phyloP scores from a whole-genome alignment of 2,888 invertebrate species.

The Pyrgus malvae region DNA sequence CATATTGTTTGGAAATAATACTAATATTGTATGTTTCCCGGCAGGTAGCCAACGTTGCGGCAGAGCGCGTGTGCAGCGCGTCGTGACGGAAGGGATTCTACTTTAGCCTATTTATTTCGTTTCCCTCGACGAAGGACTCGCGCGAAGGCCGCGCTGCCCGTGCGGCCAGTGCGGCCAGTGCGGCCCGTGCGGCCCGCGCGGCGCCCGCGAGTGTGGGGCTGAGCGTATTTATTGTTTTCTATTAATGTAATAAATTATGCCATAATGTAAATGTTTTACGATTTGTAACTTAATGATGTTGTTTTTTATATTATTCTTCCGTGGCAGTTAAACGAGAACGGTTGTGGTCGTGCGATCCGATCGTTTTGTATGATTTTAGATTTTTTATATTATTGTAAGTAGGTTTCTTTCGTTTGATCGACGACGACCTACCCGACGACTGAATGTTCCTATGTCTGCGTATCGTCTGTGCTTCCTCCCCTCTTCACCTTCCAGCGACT shows the following conservation, averaged over 20 bases:
- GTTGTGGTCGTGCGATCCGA: conserved; percentile 43
- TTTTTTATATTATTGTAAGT: conserved; percentile 54
- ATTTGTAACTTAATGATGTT: conserved; percentile 59
- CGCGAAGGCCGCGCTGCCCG: conserved; percentile 1
- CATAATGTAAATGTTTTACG: conserved; percentile 68
- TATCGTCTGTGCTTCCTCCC: conserved; percentile 52
- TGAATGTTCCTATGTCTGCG: conserved; percentile 58
- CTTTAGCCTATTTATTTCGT: not conserved
- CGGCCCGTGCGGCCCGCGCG: not conserved
- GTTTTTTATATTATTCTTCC: conserved; percentile 47
- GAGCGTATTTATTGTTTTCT: conserved; percentile 64
- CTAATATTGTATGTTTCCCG: not conserved
- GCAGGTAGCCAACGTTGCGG: not conserved
- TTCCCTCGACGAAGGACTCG: not conserved
- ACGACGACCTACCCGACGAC: conserved; percentile 55
- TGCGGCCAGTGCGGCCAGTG: conserved; percentile 10
- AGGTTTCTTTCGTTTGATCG: conserved; percentile 49
- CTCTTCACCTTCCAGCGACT: conserved; percentile 9
- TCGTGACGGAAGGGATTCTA: not conserved
- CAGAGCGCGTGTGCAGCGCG: not conserved
- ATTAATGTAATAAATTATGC: conserved; percentile 63
- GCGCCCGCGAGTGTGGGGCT: not conserved
- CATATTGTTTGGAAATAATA: not conserved
- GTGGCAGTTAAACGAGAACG: conserved; percentile 30
- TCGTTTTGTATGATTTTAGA: conserved; percentile 50